These are phyloP conservation scores for Menidia beryllina DNA, from an alignment of 2,113 vertebrate species.

Conservation along the genomic window DNA sequence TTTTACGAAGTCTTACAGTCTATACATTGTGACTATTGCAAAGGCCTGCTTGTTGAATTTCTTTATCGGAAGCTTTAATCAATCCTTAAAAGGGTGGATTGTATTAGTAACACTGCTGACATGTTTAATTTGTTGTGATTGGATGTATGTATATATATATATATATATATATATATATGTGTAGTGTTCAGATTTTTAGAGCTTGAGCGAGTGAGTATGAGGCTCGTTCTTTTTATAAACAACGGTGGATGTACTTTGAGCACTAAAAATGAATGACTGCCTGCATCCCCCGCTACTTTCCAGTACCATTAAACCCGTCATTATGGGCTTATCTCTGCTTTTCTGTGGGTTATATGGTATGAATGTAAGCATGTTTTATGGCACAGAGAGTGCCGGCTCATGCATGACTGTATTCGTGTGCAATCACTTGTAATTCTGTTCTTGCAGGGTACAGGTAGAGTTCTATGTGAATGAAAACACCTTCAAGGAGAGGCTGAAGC, in stretches of 20 bases:
- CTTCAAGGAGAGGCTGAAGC: constrained; percentile 97
- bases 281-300: not conserved
- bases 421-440: constrained; percentile 14
- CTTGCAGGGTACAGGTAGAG: constrained; percentile 94
- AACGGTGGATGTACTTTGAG: too few relatives aligned
- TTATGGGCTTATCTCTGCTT: not conserved
- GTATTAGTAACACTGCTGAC: not conserved
- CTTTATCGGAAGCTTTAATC: not conserved
- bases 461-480: constrained; percentile 99
- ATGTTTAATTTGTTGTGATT: not conserved
- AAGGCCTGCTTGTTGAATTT: not conserved
- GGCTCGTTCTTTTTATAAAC: not conserved
- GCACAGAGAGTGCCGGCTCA: not conserved
- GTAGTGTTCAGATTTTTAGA: not conserved
- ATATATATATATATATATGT: too few relatives aligned
- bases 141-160: too few relatives aligned
- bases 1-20: not conserved
- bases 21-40: not conserved
- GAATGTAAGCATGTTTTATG: not conserved
- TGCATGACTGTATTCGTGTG: not conserved
- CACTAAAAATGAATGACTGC: too few relatives aligned
- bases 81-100: not conserved
- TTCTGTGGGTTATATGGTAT: not conserved
- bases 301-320: too few relatives aligned
- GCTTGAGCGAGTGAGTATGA: too few relatives aligned